Conservation (phyloP, 2,113 vertebrate species). For the Jaculus jaculus region DNA sequence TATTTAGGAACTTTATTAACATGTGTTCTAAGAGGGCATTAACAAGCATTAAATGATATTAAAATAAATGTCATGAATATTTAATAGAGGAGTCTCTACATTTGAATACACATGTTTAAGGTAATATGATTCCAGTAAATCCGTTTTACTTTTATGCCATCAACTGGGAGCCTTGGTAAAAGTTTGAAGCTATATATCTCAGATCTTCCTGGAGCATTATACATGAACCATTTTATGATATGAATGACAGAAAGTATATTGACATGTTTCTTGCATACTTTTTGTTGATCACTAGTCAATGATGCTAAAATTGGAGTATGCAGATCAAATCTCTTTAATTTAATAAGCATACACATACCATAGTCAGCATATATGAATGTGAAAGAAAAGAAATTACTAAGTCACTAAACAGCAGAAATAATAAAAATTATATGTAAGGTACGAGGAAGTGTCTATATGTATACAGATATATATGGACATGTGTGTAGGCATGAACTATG, state of each 20-base stretch:
- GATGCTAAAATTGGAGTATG: background rate
- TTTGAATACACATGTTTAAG: constrained; percentile 51
- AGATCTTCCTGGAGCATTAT: background rate
- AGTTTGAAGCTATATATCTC: background rate
- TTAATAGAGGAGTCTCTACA: constrained; percentile 41
- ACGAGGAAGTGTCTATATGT: background rate
- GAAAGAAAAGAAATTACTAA: background rate
- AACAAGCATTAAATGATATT: constrained; percentile 61
- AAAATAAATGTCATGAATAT: constrained; percentile 58
- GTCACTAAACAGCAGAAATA: background rate
- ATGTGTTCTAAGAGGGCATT: constrained; percentile 63
- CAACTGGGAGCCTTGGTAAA: background rate
- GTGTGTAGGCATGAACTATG: rapidly evolving
- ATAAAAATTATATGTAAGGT: background rate
- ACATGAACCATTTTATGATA: background rate
- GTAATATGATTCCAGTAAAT: constrained; percentile 49
- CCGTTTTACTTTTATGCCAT: constrained; percentile 33
- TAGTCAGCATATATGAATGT: background rate
- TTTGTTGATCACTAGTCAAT: background rate
- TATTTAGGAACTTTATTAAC: constrained; percentile 53
- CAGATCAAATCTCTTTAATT: background rate
- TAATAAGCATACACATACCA: background rate
- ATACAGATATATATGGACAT: background rate
- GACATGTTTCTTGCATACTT: background rate
- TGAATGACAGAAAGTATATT: background rate